Base-by-base conservation (phyloP, 2,888 invertebrate species). In the Theodoxus fluviatilis region DNA sequence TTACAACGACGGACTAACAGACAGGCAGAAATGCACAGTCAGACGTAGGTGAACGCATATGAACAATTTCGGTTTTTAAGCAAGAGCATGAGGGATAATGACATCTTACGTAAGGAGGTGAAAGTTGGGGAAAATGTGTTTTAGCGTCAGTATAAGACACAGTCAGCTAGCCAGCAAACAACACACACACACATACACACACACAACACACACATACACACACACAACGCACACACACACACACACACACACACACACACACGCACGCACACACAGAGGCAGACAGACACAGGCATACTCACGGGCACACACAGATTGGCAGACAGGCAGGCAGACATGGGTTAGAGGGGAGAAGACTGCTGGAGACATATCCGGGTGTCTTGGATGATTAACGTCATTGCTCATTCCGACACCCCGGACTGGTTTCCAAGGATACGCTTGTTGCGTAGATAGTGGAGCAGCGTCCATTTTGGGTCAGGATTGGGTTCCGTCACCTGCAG, bases 401-500 rank as follows among this genome's bases (percentile, higher is more conserved):
- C 9, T 43, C 43, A 9, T 12, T 12, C 9, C 43, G 18, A 43
- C 43, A 12, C 15, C 9, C 15, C 9, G 9, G 9, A 43, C 9
- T 12, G 9, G 12, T 22, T 12, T 9, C 12, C 6, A 72, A 72
- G 69, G 72, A 72, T 74, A 74, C 74, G 52, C 35, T 71, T 59
- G 2, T 37, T 63, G 15, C 74, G 68, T 3, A 74, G 40, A 43
- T 71, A 74, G 31, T 70, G 68, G 49, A 74, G 67, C n/a, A 74
- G 33, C 1, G 72, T 74, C 70, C 63, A 69, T 57, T 72, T 71
- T 31, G 74, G 72, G 35, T 74, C 74, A 0, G 72, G 72, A 38
- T 15, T 65, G 7, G 33, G 12, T 18, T 72, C 71, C 40, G 49
- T 40, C 25, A 72, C 64, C 74, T 74, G 69, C 15, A 43, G 33